phyloP scores from a whole-genome alignment of 1,140 invertebrate species.

The Aphis gossypii region DNA sequence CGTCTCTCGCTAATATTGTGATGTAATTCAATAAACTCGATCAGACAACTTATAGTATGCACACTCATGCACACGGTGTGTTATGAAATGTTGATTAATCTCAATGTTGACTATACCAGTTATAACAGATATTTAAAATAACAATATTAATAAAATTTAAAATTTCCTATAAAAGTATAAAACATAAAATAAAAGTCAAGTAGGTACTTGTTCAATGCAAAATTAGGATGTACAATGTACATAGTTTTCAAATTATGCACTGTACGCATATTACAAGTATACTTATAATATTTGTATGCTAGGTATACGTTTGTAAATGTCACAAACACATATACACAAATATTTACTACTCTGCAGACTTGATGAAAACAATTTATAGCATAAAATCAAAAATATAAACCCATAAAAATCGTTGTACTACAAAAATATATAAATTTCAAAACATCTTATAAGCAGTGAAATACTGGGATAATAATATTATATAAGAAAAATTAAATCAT shows the following conservation, averaged over 20 bases:
- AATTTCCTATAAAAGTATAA: neutral
- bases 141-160: neutral
- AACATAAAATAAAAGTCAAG: neutral
- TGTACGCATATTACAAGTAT: neutral
- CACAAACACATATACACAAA: neutral
- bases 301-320: neutral
- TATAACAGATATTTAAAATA: neutral
- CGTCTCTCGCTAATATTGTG: neutral
- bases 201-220: neutral
- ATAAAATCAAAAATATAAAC: too few relatives aligned
- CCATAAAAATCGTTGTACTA: too few relatives aligned
- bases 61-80: too few relatives aligned
- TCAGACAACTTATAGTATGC: neutral
- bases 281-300: neutral
- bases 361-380: too few relatives aligned
- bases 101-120: constrained; percentile 9
- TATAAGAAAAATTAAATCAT: neutral
- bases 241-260: neutral
- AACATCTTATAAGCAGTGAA: too few relatives aligned
- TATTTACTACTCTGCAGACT: neutral
- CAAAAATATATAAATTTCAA: too few relatives aligned
- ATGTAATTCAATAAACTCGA: constrained; percentile 38
- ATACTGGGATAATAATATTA: neutral
- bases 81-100: constrained; percentile 50
- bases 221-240: neutral